Evolutionary conservation across 1,140 invertebrate species (phyloP).

Genomic region (Orussus abietinus): DNA sequence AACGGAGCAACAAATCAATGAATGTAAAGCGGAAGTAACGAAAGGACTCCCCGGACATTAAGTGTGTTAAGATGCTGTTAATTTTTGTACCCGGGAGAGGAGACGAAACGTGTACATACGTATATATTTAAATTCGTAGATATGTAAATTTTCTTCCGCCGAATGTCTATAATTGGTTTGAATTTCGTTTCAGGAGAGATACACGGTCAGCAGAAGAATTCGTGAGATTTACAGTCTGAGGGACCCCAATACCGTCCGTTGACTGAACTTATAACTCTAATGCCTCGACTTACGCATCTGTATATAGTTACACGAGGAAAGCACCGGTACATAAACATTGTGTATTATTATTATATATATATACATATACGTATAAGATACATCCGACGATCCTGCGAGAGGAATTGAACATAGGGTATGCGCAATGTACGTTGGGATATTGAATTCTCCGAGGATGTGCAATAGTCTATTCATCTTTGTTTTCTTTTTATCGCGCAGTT

Average conservation of each 20-base stretch:
- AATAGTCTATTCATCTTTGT: too few species aligned
- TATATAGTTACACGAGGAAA: constrained; percentile 28
- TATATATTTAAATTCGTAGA: too few species aligned
- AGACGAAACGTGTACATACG: too few species aligned
- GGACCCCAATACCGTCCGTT: constrained; percentile 21
- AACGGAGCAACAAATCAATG: too few species aligned
- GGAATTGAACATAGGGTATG: constrained; percentile 28
- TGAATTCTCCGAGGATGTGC: too few species aligned
- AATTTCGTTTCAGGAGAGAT: constrained; percentile 29
- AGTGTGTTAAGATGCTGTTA: too few species aligned
- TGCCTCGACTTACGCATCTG: constrained; percentile 22
- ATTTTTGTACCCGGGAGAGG: too few species aligned
- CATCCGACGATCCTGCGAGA: constrained; percentile 17
- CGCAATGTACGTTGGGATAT: constrained; percentile 31
- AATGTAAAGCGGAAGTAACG: too few species aligned
- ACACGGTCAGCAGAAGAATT: constrained; percentile 22
- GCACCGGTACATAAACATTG: constrained; percentile 36
- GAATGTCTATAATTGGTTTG: too few species aligned
- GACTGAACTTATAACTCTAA: constrained; percentile 29
- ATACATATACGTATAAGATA: constrained; percentile 33
- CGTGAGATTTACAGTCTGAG: constrained; percentile 26
- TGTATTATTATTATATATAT: constrained; percentile 41
- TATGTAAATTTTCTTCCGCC: too few species aligned
- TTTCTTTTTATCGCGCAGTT: too few species aligned
- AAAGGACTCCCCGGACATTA: too few species aligned